Conservation (phyloP, 2,113 vertebrate species). For the Emydura subglobosa region DNA sequence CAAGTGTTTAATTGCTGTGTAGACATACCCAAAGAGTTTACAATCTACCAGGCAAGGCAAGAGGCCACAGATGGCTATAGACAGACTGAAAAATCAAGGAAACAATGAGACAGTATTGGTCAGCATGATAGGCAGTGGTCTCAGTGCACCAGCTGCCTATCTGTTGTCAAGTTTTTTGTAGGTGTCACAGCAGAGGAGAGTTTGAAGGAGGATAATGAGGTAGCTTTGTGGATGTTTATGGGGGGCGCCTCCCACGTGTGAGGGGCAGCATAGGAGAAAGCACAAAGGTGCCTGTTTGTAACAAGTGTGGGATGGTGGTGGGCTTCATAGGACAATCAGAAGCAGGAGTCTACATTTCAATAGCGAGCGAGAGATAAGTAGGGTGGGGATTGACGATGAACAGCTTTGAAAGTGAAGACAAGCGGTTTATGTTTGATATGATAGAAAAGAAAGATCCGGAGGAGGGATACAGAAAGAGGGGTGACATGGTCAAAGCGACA, state of each 20-base stretch:
- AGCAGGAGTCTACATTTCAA: not conserved
- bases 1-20: not conserved
- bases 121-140: constrained; percentile 26
- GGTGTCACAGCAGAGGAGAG: not conserved
- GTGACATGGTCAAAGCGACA: too few species aligned
- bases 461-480: not conserved
- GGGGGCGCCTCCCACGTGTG: not conserved
- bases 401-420: not conserved
- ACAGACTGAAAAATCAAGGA: constrained; percentile 7
- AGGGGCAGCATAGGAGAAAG: not conserved
- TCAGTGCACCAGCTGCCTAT: constrained; percentile 22
- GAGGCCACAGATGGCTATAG: constrained; percentile 41
- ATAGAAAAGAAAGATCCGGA: not conserved
- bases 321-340: not conserved
- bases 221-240: not conserved
- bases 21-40: not conserved
- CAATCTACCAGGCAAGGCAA: not conserved
- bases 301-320: not conserved
- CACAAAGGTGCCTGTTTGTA: not conserved
- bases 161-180: not conserved
- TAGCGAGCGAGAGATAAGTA: not conserved
- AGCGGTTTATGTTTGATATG: not conserved
- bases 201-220: not conserved
- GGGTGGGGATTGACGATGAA: not conserved
- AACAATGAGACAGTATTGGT: not conserved